A percentile compares a stretch with the other conserved stretches of the same genome.
Evolutionary conservation across 2,797 vertebrate species (phyloP).

Genomic region (Acropternis orthonyx): DNA sequence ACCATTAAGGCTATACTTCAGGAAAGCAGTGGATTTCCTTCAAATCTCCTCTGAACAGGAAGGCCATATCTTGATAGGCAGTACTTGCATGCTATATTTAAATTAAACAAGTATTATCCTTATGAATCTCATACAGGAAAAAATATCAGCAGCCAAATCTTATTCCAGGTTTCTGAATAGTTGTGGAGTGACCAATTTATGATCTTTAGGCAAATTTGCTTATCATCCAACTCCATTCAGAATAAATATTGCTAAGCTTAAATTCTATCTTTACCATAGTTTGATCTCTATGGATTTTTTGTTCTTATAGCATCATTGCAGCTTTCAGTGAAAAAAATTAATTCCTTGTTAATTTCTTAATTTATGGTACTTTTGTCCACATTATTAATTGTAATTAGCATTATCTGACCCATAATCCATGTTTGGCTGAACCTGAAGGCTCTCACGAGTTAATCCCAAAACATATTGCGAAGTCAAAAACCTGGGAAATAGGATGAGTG

Average conservation of each 20-base stretch:
- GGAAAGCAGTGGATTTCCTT: neutral
- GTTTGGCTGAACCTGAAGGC: constrained; percentile 25
- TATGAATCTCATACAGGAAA: neutral
- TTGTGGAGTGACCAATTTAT: neutral
- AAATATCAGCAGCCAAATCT: neutral
- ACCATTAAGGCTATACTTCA: neutral
- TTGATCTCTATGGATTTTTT: neutral
- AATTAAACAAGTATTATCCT: neutral
- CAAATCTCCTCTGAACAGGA: neutral
- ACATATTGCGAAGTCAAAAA: neutral
- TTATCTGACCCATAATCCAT: constrained; percentile 49
- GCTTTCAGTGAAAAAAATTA: neutral
- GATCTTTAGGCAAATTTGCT: neutral
- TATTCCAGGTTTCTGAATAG: neutral
- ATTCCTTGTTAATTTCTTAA: neutral
- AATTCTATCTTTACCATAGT: neutral
- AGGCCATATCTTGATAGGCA: neutral
- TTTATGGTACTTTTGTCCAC: neutral
- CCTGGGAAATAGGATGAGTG: neutral
- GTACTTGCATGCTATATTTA: neutral
- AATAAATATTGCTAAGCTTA: neutral
- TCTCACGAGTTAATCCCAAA: constrained; percentile 25
- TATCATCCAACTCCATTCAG: neutral
- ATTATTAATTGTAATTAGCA: constrained; percentile 32
- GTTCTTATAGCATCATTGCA: neutral